Base-by-base conservation (phyloP, 2,797 vertebrate genomes). In the Botia almorhae region DNA sequence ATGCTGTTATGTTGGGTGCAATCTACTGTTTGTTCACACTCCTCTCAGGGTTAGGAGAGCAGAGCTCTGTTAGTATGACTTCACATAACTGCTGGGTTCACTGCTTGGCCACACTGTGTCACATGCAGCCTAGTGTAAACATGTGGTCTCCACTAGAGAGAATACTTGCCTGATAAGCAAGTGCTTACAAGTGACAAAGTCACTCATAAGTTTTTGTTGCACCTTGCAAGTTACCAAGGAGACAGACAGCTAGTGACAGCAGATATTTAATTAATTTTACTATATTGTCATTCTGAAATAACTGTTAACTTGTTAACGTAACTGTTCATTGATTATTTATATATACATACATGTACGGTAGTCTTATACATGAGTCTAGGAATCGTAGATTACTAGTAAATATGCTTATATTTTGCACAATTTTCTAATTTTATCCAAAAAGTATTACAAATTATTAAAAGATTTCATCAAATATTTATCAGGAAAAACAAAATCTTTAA, bases 1-100 rank as follows among this genome's bases (percentile, higher is more conserved):
- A 69, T 58, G 39, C 21, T 11, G 16, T 53, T 26, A 67, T 56
- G 26, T 83, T 69, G 81, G 82, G 70, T 81, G 82, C 51, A 72
- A 16, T 81, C 68, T 63, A 7, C 36, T 74, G 78, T 72, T 75
- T 67, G 60, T 26, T 50, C 46, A 79, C 60, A 60, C 65, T 74
- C n/a, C 26, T 55, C 16, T 74, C 17, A 36, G 23, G 69, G 64
- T 84, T n/a, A 56, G n/a, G 19, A 78, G 81, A 72, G 76, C 65
- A 23, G 58, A 53, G 69, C 29, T 19, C 48, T 76, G 68, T 72
- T 78, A 73, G 67, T 67, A 29, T 71, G 53, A 78, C 36, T 61
- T 75, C 51, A 53, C 60, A 71, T 60, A 69, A 48, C 70, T 61
- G 55, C 43, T 46, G 60, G 65, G 61, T 55, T 17, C 48, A 33